Evolutionary conservation across 2,113 vertebrate genomes (phyloP), one percentile per base, ranked within the genome.

Genomic region (Monarcha castaneiventris): DNA sequence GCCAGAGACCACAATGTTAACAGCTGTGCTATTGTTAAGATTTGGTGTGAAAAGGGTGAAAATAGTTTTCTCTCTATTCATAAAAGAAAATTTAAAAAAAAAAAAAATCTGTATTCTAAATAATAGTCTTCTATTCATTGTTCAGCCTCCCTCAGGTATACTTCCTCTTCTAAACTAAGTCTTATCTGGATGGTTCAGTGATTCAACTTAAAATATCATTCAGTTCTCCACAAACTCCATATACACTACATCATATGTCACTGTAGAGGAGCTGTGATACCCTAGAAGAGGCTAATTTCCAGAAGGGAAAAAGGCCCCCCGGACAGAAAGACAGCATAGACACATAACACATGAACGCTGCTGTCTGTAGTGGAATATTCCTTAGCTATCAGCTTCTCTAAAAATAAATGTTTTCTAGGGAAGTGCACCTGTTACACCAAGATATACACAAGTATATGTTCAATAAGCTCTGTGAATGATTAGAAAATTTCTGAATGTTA

Each of bases 281-380:
- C 13, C 13, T 44, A 72, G 35, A 29, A 66, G 5, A 48, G 3
- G 5, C 5, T 63, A 26, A 71, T 54, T 78, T 88, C 16, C 35
- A 75, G 10, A 35, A 52, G 3, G 3, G 1, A 39, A 52, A 86
- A 89, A 52, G 0, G 1, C 4, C 6, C 10, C 15, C 37, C 6
- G 10, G 35, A 48, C 5, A 61, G 75, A 88, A 87, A 16, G 0
- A 13, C 10, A 37, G 12, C 44, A 39, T 15, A n/a, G 3, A 41
- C 14, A 20, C 25, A 61, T 17, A 75, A 63, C 3, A 59, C 9
- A 30, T 14, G 2, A 71, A 15, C 1, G 2, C 29, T 74, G 7
- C 15, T 52, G 6, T 58, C 15, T 81, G 11, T 75, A 63, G 52
- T 20, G 44, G 13, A 56, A 29, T 13, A 5, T 11, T 71, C 29